Conservation (phyloP, 2,888 invertebrate genomes). For the Euclidia mi region DNA sequence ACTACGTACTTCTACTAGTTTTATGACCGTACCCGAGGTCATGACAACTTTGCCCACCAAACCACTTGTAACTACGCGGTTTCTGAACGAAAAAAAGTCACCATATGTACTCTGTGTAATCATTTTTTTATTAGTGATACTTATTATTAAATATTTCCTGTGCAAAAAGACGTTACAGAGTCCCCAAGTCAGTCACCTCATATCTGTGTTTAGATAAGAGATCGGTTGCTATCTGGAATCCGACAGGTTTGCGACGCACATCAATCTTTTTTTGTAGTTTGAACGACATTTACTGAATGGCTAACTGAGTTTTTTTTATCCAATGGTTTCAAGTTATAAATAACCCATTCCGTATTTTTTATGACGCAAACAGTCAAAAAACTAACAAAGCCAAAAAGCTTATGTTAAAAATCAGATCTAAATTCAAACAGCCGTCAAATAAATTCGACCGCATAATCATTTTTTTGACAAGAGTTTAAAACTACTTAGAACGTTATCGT, state of each 20-base stretch:
- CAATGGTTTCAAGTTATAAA: neutral
- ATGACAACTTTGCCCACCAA: conserved; percentile 45
- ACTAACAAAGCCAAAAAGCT: no score
- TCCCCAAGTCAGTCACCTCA: conserved; percentile 32
- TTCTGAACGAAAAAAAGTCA: conserved; percentile 22
- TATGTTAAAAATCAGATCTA: conserved; percentile 21
- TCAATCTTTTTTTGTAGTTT: conserved; percentile 1
- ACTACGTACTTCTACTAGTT: conserved; percentile 71
- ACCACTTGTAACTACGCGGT: conserved; percentile 58
- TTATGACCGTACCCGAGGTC: conserved; percentile 79
- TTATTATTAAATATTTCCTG: conserved; percentile 12
- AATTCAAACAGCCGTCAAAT: conserved; percentile 14
- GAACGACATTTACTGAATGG: neutral
- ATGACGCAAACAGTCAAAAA: no score
- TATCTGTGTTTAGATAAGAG: conserved; percentile 33
- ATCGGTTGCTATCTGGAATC: conserved; percentile 27
- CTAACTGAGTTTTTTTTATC: neutral
- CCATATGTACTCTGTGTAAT: conserved; percentile 1
- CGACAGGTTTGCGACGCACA: conserved; percentile 8
- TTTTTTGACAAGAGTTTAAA: conserved; percentile 35
- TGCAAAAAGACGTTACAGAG: conserved; percentile 16
- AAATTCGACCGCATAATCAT: no score
- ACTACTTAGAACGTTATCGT: conserved; percentile 32
- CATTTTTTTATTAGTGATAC: conserved; percentile 16
- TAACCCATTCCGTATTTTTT: no score